Conservation (phyloP, 2,113 vertebrate genomes). For the Microcebus ravelobensis region DNA sequence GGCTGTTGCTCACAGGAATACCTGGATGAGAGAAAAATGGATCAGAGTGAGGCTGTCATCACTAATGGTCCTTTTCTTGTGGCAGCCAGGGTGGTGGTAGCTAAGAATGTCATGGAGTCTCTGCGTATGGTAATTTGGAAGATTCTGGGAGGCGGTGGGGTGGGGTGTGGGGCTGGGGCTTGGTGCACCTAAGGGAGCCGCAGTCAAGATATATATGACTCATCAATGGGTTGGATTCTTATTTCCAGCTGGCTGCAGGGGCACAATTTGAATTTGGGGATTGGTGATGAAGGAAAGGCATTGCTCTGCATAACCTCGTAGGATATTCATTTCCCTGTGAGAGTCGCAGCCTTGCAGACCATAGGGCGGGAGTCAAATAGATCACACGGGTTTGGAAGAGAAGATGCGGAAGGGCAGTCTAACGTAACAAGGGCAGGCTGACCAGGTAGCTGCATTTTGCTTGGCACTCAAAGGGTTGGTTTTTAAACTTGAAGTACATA, state of each 20-base stretch:
- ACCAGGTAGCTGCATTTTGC: no score
- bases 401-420: no score
- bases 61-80: background rate
- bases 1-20: background rate
- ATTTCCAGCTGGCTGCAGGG: background rate
- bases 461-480: background rate
- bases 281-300: background rate
- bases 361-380: background rate
- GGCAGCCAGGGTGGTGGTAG: background rate
- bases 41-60: background rate
- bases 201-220: no score
- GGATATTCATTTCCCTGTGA: background rate
- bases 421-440: accelerated
- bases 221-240: background rate
- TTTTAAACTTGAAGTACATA: background rate
- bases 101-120: background rate
- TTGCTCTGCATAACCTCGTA: background rate
- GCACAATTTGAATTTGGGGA: background rate
- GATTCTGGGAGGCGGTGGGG: background rate
- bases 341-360: background rate
- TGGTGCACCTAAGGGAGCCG: background rate
- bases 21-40: background rate
- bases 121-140: background rate
- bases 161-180: background rate
- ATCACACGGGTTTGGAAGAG: background rate